Evolutionary conservation across 1,140 invertebrate genomes (phyloP).

Genomic region (Teleopsis dalmanni): DNA sequence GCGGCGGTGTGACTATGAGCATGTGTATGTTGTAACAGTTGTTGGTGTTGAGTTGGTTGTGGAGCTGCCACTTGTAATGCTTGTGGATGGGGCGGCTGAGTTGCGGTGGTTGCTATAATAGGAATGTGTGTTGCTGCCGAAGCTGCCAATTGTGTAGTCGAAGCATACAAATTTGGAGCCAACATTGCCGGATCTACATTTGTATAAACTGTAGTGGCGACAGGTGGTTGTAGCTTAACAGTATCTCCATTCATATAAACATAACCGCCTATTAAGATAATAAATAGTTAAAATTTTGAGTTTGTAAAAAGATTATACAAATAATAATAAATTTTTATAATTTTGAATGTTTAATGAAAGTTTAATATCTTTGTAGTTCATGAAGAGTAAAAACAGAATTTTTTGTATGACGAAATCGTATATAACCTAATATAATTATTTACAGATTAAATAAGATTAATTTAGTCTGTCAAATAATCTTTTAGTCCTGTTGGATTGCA

Average conservation of each 20-base stretch:
- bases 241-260: slow-evolving; percentile 43
- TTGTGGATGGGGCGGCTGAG: slow-evolving; percentile 23
- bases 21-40: slow-evolving; percentile 10
- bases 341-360: background rate
- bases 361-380: background rate
- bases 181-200: slow-evolving; percentile 44
- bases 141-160: slow-evolving; percentile 38
- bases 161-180: slow-evolving; percentile 37
- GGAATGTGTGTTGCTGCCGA: slow-evolving; percentile 37
- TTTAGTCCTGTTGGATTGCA: too few relatives aligned
- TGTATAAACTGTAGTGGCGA: slow-evolving; percentile 26
- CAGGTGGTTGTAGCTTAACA: slow-evolving; percentile 37
- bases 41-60: slow-evolving; percentile 10
- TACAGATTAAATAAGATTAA: background rate
- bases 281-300: background rate
- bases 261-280: slow-evolving; percentile 30
- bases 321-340: background rate
- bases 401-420: background rate
- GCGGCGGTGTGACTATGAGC: slow-evolving; percentile 13
- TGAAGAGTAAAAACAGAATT: background rate
- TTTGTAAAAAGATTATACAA: background rate
- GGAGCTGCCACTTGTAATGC: slow-evolving; percentile 15
- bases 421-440: background rate
- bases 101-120: slow-evolving; percentile 34
- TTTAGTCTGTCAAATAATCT: background rate